Conservation (phyloP, 53 echinoderm and acorn worm species). For the Zoroaster sp. region DNA sequence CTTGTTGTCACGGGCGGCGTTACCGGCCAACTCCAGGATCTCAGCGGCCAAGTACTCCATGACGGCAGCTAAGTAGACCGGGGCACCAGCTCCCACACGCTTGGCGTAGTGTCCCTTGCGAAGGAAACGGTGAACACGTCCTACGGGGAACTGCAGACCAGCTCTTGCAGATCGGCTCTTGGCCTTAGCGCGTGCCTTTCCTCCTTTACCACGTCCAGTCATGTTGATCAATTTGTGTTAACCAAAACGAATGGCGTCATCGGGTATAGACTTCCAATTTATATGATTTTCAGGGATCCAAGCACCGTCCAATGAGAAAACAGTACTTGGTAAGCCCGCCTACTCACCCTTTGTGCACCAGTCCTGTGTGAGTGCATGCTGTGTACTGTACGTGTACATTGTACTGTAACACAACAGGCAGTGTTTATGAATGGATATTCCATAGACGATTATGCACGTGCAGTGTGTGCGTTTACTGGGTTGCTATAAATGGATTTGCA, state of each 20-base stretch:
- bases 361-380: not conserved
- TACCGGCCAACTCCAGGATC: slow-evolving; percentile 87
- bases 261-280: not conserved
- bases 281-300: not conserved
- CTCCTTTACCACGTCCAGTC: slow-evolving; percentile 89
- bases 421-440: too few species aligned
- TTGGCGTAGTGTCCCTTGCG: slow-evolving; percentile 71
- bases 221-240: not conserved
- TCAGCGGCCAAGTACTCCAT: slow-evolving; percentile 82
- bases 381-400: too few species aligned
- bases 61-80: slow-evolving; percentile 80
- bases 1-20: slow-evolving; percentile 92
- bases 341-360: not conserved
- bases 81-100: slow-evolving; percentile 76
- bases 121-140: slow-evolving; percentile 78
- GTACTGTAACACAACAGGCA: too few species aligned
- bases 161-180: slow-evolving; percentile 68
- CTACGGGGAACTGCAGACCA: slow-evolving; percentile 78
- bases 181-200: slow-evolving; percentile 56
- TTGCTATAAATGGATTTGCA: too few species aligned
- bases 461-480: too few species aligned
- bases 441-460: too few species aligned
- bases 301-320: not conserved
- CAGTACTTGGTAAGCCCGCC: not conserved
- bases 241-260: not conserved